These are phyloP conservation scores for Passer montanus DNA, from an alignment of 2,113 vertebrate genomes.

Conservation along the genomic window DNA sequence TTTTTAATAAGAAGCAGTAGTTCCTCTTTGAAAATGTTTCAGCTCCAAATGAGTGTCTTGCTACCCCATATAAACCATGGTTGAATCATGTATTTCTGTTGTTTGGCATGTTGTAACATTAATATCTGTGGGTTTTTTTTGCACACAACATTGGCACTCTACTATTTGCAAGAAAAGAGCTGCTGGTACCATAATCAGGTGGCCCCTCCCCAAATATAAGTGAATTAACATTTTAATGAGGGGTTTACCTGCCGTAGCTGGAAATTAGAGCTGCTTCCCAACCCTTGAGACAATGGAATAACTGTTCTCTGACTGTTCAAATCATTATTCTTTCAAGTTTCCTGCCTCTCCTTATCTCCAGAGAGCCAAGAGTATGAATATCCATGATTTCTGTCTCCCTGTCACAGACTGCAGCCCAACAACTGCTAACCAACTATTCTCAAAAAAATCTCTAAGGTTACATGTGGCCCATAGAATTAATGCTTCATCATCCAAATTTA, in stretches of 20 bases:
- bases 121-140: not conserved
- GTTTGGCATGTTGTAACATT: not conserved
- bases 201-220: not conserved
- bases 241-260: not conserved
- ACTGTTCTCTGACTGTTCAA: not conserved
- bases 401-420: not conserved
- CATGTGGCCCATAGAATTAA: conserved; percentile 39
- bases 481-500: conserved; percentile 51
- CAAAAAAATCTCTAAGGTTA: not conserved
- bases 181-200: not conserved
- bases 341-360: not conserved
- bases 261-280: conserved; percentile 9
- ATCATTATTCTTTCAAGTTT: not conserved
- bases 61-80: accelerated
- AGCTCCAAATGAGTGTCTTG: not conserved
- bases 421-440: not conserved
- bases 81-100: not conserved
- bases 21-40: not conserved
- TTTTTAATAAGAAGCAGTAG: not conserved
- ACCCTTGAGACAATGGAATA: not conserved
- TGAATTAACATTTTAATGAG: not conserved
- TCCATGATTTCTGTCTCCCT: not conserved
- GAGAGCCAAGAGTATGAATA: not conserved
- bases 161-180: not conserved
- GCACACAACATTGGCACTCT: not conserved